Conservation (phyloP, 2,888 invertebrate species). For the Caenorhabditis sp. region DNA sequence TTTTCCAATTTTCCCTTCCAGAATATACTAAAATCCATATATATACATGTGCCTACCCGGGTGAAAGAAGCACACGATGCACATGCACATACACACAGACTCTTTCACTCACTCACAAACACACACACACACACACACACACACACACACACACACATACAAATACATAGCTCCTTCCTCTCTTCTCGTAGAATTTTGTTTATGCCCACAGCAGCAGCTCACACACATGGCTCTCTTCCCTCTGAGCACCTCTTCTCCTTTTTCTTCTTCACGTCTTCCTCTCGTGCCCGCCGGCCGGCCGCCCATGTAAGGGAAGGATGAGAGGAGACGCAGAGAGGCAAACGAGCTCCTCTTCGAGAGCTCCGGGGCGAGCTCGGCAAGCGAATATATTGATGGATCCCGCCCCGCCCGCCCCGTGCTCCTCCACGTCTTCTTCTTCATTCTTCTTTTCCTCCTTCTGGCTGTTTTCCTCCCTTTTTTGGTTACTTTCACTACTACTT, state of each 20-base stretch:
- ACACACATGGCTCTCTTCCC: not conserved
- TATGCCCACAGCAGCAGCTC: not conserved
- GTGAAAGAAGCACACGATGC: too few species aligned
- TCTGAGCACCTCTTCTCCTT: not conserved
- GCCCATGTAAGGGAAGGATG: slow-evolving; percentile 7
- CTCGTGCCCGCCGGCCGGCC: not conserved
- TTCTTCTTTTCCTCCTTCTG: not conserved
- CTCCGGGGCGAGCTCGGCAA: too few species aligned
- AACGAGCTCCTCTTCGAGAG: slow-evolving; percentile 3
- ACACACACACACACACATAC: too few species aligned
- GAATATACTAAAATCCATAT: too few species aligned
- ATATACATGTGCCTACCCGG: too few species aligned
- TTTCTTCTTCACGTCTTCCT: not conserved
- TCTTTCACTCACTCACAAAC: too few species aligned
- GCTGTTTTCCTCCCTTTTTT: not conserved
- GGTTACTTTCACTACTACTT: too few species aligned
- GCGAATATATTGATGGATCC: slow-evolving; percentile 6
- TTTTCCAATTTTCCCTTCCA: not conserved
- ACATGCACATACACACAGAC: too few species aligned
- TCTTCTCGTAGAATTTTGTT: not conserved
- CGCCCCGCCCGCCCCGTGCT: not conserved
- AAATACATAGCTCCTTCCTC: not conserved
- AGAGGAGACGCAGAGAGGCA: not conserved
- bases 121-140: too few species aligned
- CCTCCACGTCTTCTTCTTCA: slow-evolving; percentile 3